These are phyloP conservation scores for Pseudococcus jackbeardsleyi DNA, from an alignment of 2,888 invertebrate genomes.

Conservation along the genomic window DNA sequence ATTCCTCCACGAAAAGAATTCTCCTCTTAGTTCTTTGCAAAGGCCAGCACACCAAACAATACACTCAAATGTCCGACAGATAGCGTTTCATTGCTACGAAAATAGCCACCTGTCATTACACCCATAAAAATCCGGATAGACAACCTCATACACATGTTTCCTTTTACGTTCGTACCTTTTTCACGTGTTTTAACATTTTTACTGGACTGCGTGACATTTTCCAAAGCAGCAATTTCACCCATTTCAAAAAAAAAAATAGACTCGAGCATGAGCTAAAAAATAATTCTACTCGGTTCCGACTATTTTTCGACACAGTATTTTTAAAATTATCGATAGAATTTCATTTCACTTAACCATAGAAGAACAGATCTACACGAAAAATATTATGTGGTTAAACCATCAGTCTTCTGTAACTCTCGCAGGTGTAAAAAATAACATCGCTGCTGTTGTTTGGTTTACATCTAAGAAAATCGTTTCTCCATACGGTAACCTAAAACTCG, in stretches of 20 bases:
- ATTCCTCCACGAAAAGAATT: neutral
- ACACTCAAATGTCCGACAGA: neutral
- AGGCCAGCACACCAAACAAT: neutral
- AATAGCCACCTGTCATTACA: constrained; percentile 6
- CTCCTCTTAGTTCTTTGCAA: neutral
- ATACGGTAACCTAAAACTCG: constrained; percentile 1
- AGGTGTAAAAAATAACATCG: neutral
- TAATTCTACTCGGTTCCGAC: no score
- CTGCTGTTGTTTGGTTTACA: neutral
- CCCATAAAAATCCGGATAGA: neutral
- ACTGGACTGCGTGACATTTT: no score
- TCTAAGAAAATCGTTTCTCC: neutral
- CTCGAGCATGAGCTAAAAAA: no score
- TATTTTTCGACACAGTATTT: no score
- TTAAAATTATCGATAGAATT: no score
- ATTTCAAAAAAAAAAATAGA: no score
- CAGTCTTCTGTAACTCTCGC: neutral
- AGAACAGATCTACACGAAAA: no score
- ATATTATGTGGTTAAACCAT: no score
- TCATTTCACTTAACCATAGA: no score
- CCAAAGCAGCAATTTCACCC: no score
- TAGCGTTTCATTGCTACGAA: neutral
- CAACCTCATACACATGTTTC: neutral
- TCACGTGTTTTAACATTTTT: neutral
- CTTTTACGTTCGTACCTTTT: neutral